These are phyloP conservation scores for Arion vulgaris DNA, from an alignment of 1,140 invertebrate genomes.

Conservation along the genomic window DNA sequence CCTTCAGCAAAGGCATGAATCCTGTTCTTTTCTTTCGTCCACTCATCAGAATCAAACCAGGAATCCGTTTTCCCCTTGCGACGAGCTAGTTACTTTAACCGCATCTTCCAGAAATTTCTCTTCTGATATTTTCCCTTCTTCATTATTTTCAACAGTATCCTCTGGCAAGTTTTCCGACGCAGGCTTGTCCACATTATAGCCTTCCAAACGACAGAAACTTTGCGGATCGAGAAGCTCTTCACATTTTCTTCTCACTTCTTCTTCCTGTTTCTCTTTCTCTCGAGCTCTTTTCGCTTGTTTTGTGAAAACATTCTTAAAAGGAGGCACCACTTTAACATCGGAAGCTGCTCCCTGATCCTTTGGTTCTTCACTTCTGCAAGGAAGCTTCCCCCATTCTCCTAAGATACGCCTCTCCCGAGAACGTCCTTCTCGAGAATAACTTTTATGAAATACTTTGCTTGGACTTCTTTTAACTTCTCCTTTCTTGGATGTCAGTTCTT, in stretches of 20 bases:
- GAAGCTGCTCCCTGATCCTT: too few relatives aligned
- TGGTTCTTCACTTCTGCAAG: too few relatives aligned
- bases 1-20: neutral
- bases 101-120: neutral
- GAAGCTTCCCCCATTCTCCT: too few relatives aligned
- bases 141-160: too few relatives aligned
- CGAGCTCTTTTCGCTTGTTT: neutral
- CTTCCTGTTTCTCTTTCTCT: neutral
- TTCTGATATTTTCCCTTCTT: too few relatives aligned
- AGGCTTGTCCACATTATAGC: neutral
- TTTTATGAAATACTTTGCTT: too few relatives aligned
- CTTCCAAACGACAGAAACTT: neutral
- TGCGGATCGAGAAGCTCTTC: neutral
- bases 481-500: too few relatives aligned
- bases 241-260: neutral
- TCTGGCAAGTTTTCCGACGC: neutral
- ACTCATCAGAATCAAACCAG: neutral
- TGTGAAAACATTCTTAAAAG: neutral
- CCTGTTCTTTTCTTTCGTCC: neutral
- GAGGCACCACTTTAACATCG: too few relatives aligned
- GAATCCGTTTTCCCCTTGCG: neutral
- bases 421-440: too few relatives aligned
- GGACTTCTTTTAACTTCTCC: too few relatives aligned
- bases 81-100: neutral
- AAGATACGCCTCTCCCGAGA: too few relatives aligned